A percentile compares a stretch with the other conserved stretches of the same genome.
phyloP scores from a whole-genome alignment of 2,888 invertebrate genomes.

The Andrena chrysosceles region DNA sequence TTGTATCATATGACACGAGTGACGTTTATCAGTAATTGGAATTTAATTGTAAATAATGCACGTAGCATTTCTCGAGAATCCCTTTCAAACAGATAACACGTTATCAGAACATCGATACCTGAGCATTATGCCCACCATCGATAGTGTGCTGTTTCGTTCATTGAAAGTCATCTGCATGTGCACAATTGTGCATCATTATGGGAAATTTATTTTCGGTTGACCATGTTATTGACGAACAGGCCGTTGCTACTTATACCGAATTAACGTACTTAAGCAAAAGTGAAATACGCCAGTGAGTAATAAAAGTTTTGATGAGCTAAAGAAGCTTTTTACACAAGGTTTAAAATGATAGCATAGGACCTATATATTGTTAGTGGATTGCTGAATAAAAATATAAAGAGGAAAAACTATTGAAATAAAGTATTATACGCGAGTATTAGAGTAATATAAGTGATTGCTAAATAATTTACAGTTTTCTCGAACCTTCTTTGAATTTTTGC shows the following conservation, averaged over 20 bases:
- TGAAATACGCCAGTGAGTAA: slow-evolving; percentile 88
- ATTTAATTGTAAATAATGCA: background rate
- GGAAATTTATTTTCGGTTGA: slow-evolving; percentile 85
- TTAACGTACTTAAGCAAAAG: slow-evolving; percentile 88
- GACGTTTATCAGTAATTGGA: too few relatives aligned
- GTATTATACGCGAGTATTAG: too few relatives aligned
- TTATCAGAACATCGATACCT: slow-evolving; percentile 54
- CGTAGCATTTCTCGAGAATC: background rate
- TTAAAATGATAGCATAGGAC: too few relatives aligned
- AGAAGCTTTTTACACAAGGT: background rate
- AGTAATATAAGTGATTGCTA: background rate
- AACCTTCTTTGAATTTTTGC: background rate
- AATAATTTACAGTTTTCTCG: background rate
- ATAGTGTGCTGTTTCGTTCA: background rate
- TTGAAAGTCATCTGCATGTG: slow-evolving; percentile 3
- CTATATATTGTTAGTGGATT: too few relatives aligned
- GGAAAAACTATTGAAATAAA: too few relatives aligned
- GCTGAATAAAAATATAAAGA: too few relatives aligned
- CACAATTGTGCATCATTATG: slow-evolving; percentile 81
- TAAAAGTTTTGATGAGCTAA: background rate
- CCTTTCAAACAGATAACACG: slow-evolving; percentile 36
- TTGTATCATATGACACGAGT: too few relatives aligned
- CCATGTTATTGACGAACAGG: slow-evolving; percentile 86
- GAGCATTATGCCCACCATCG: background rate
- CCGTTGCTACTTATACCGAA: slow-evolving; percentile 87